Evolutionary conservation across 2,888 invertebrate genomes (phyloP).

Genomic region (Drosophila atripex): DNA sequence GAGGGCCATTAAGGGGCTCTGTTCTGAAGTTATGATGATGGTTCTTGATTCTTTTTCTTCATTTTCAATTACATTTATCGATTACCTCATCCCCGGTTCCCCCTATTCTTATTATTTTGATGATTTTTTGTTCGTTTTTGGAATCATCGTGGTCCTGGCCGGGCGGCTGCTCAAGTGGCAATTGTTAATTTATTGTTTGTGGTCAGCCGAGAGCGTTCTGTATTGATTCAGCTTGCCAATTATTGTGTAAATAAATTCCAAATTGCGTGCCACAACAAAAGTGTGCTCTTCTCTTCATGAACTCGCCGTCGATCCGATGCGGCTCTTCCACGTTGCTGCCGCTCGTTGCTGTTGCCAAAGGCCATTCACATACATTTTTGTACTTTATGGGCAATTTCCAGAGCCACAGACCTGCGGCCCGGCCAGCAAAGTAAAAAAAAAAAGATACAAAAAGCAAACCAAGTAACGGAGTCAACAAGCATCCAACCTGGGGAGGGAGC

Average conservation of each 20-base stretch:
- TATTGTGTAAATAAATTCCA: slow-evolving; percentile 78
- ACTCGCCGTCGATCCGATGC: too few species aligned
- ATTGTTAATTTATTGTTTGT: slow-evolving; percentile 74
- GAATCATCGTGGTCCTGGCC: slow-evolving; percentile 15
- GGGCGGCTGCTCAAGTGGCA: slow-evolving; percentile 57
- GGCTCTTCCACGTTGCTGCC: slow-evolving; percentile 15
- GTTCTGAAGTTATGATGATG: background rate
- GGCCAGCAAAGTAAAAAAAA: background rate
- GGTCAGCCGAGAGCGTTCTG: slow-evolving; percentile 65
- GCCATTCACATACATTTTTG: slow-evolving; percentile 68
- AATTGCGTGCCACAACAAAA: slow-evolving; percentile 70
- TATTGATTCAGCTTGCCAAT: slow-evolving; percentile 79
- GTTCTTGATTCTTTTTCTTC: background rate
- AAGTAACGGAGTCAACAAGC: slow-evolving; percentile 61
- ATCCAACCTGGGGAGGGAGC: background rate
- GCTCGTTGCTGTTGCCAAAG: slow-evolving; percentile 53
- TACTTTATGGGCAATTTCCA: slow-evolving; percentile 74
- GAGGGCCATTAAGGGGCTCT: background rate
- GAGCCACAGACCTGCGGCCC: slow-evolving; percentile 26
- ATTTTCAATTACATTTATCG: slow-evolving; percentile 45
- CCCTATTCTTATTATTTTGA: background rate
- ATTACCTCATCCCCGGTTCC: background rate
- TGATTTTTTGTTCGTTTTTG: background rate
- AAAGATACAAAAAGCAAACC: slow-evolving; percentile 7
- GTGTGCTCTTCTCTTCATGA: too few species aligned